Base-by-base conservation (phyloP, 2,797 vertebrate species). In the Rousettus madagascariensis region DNA sequence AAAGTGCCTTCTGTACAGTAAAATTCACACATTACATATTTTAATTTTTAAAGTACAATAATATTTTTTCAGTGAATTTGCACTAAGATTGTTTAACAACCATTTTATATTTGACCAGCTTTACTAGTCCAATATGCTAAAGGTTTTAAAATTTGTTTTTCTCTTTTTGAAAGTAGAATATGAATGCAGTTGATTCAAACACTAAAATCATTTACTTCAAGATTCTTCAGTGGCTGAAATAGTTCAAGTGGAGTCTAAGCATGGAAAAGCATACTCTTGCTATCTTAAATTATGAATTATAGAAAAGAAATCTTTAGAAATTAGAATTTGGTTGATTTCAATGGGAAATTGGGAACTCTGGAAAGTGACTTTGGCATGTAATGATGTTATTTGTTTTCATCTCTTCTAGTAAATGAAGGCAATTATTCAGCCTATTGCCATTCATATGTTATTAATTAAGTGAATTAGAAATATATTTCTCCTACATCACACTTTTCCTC, bases 381-480 rank as follows among this genome's bases (percentile, higher is more conserved):
- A 82, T 49, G 30, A 43, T 72, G 10, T 65, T 91, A 85, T 53
- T 72, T 86, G 22, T 82, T 95, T 88, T 91, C 30, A 59, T 55
- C 9, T 72, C 24, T 84, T 75, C 43, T 78, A 19, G 68, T 78
- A 92, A 72, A 83, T 51, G 24, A 84, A 85, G n/a, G 17, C 49
- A 94, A 86, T 94, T 95, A 57, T 51, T 69, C 71, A 84, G 46
- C 41, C 59, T 38, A 36, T 26, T 83, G 72, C 12, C 24, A 78
- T 51, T 65, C 65, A 4, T 71, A 28, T 87, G 65, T 72, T 65
- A 79, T 33, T 87, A 72, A 90, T n/a, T 63, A 90, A 80, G 24
- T 65, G 49, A 92, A 79, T 66, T 94, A 90, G 41, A 96, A 90
- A 92, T 69, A 69, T 30, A 69, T 71, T 69, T 93, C 30, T 59